Evolutionary conservation across 2,113 vertebrate genomes (phyloP).

Genomic region (Muscicapa adusta): DNA sequence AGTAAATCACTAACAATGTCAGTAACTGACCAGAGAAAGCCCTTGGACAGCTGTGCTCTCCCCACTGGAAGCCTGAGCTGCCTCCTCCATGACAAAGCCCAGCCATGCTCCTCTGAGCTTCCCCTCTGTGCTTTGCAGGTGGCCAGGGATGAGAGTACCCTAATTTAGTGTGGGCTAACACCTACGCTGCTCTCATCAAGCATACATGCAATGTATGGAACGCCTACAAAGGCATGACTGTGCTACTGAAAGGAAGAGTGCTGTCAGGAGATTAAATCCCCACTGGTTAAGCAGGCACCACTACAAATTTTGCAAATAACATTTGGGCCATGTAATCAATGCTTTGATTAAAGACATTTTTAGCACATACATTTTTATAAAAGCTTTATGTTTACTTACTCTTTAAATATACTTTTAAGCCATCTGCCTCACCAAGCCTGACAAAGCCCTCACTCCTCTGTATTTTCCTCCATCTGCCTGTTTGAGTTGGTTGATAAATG

Average conservation of each 20-base stretch:
- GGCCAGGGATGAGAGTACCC: neutral
- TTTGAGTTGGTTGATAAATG: neutral
- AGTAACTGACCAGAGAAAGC: neutral
- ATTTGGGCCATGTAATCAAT: neutral
- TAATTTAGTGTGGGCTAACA: neutral
- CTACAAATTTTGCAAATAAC: neutral
- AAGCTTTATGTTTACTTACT: neutral
- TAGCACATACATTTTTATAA: neutral
- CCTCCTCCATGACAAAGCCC: neutral
- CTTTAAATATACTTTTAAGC: neutral
- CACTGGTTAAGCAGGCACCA: neutral
- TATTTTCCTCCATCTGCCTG: neutral
- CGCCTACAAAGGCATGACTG: fast-evolving
- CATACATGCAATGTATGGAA: fast-evolving
- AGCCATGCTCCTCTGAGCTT: fast-evolving
- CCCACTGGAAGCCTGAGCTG: neutral
- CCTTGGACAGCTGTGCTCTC: neutral
- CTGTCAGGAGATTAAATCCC: neutral
- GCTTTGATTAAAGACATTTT: neutral
- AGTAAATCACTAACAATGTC: neutral
- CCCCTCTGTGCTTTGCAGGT: neutral
- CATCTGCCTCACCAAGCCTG: neutral
- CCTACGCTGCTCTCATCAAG: fast-evolving
- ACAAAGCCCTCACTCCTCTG: neutral
- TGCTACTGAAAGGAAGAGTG: neutral